A percentile compares a stretch with the other conserved stretches of the same genome.
Evolutionary conservation across 35 echinoderm and acorn worm species (phyloP).

Genomic region (Amphiura filiformis): DNA sequence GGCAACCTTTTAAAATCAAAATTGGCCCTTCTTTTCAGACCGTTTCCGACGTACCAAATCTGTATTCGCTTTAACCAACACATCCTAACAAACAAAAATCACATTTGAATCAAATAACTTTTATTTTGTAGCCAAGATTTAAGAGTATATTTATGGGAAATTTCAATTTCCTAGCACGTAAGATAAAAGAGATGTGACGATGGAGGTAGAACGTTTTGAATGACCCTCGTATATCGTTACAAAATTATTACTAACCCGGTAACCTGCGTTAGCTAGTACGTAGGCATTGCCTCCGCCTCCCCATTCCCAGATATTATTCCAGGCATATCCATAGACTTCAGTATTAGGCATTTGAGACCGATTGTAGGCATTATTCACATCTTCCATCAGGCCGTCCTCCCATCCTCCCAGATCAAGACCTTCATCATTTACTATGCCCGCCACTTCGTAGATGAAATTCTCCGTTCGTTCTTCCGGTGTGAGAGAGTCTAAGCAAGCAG

Average conservation of each 20-base stretch:
- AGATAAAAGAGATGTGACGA: too few relatives aligned
- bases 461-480: neutral
- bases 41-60: too few relatives aligned
- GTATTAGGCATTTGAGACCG: neutral
- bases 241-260: neutral
- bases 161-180: too few relatives aligned
- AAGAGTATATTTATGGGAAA: too few relatives aligned
- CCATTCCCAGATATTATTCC: neutral
- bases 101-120: too few relatives aligned
- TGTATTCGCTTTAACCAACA: too few relatives aligned
- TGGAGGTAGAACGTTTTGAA: too few relatives aligned
- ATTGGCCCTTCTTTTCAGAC: too few relatives aligned
- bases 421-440: neutral
- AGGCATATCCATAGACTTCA: neutral
- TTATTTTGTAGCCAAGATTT: too few relatives aligned
- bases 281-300: neutral
- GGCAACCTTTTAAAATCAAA: too few relatives aligned
- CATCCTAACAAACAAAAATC: too few relatives aligned
- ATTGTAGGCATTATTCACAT: neutral
- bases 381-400: neutral
- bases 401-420: neutral
- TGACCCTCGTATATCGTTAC: too few relatives aligned
- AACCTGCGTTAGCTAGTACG: neutral
- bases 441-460: neutral
- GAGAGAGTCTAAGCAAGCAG: neutral